Conservation (phyloP, 1,140 invertebrate species). For the Harpegnathos saltator region DNA sequence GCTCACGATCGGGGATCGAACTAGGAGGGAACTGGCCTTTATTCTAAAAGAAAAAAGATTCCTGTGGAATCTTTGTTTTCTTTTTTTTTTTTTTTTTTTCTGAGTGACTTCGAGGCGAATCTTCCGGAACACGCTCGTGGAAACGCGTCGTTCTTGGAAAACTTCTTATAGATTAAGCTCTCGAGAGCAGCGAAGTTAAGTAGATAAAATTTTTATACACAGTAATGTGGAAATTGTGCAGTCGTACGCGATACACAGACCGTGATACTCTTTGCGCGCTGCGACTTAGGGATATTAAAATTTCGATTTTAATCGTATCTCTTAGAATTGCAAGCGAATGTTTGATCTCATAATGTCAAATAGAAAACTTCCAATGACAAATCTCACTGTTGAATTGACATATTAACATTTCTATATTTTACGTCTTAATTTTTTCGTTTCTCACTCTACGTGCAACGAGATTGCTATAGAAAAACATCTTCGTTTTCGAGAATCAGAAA, state of each 20-base stretch:
- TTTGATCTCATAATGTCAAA: too few relatives aligned
- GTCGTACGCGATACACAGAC: neutral
- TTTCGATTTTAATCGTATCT: too few relatives aligned
- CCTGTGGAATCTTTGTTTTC: neutral
- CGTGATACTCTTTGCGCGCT: too few relatives aligned
- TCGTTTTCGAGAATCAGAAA: neutral
- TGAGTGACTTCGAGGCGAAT: constrained; percentile 12
- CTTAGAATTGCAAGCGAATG: too few relatives aligned
- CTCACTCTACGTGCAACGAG: too few relatives aligned
- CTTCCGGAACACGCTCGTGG: constrained; percentile 1
- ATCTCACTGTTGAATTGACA: too few relatives aligned
- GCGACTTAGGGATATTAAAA: too few relatives aligned
- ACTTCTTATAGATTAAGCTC: constrained; percentile 33
- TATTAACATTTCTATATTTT: too few relatives aligned
- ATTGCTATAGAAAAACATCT: neutral
- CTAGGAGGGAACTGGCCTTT: neutral
- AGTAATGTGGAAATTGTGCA: constrained; percentile 8
- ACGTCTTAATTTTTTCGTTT: too few relatives aligned
- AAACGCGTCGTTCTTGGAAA: constrained; percentile 39
- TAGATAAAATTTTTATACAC: constrained; percentile 45
- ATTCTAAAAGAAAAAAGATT: constrained; percentile 56
- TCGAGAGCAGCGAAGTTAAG: constrained; percentile 5
- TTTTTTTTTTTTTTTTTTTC: neutral
- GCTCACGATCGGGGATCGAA: constrained; percentile 56
- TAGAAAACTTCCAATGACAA: too few relatives aligned